A percentile compares a stretch with the other conserved stretches of the same genome.
phyloP scores from a whole-genome alignment of 1,140 invertebrate genomes.

The Trachymyrmex septentrionalis region DNA sequence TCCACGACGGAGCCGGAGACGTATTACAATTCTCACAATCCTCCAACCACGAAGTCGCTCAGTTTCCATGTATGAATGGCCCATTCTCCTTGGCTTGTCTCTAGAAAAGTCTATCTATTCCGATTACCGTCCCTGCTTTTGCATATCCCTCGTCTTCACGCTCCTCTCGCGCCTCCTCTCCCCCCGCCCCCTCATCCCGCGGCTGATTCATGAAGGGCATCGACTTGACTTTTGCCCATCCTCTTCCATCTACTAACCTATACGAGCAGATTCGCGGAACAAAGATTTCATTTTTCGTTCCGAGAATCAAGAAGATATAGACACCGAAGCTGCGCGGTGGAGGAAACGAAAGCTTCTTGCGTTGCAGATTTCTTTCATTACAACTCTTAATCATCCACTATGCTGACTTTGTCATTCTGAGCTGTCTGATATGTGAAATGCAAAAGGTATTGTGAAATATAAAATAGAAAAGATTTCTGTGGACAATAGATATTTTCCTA shows the following conservation, averaged over 20 bases:
- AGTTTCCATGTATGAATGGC: slow-evolving; percentile 83
- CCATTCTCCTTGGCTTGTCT: slow-evolving; percentile 85
- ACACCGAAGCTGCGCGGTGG: slow-evolving; percentile 46
- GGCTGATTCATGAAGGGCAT: slow-evolving; percentile 65
- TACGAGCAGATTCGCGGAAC: slow-evolving; percentile 74
- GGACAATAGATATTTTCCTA: neutral
- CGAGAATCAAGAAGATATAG: slow-evolving; percentile 63
- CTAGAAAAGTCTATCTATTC: slow-evolving; percentile 84
- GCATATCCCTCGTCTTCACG: slow-evolving; percentile 27
- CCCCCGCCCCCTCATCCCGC: neutral
- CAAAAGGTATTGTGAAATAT: slow-evolving; percentile 17
- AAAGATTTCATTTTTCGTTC: slow-evolving; percentile 81
- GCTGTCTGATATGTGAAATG: slow-evolving; percentile 51
- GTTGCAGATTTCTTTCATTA: slow-evolving; percentile 77
- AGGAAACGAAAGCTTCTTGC: slow-evolving; percentile 65
- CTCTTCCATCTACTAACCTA: slow-evolving; percentile 71
- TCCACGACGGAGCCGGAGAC: slow-evolving; percentile 84
- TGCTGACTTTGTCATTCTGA: slow-evolving; percentile 64
- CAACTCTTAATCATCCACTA: slow-evolving; percentile 69
- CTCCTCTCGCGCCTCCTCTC: neutral
- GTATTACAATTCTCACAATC: slow-evolving; percentile 84
- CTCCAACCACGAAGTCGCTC: slow-evolving; percentile 81
- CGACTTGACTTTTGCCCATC: slow-evolving; percentile 66
- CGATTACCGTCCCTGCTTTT: slow-evolving; percentile 78
- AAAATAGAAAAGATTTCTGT: neutral